phyloP scores from a whole-genome alignment of 2,797 vertebrate genomes.

The Todus mexicanus region DNA sequence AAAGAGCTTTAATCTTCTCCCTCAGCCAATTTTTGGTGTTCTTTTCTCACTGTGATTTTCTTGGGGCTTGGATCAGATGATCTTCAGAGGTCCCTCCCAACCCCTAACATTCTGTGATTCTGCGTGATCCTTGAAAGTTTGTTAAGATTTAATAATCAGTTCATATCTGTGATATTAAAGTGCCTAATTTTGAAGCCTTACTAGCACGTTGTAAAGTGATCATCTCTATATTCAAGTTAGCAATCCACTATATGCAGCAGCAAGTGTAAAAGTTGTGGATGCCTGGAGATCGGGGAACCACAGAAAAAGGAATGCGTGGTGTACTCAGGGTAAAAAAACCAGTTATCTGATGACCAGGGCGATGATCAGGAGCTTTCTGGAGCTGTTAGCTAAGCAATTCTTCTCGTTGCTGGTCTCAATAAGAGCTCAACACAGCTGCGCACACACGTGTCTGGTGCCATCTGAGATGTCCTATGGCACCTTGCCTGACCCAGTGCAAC shows the following conservation, averaged over 20 bases:
- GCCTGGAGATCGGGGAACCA: neutral
- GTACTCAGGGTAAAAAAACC: neutral
- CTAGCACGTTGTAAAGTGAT: neutral
- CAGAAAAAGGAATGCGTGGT: neutral
- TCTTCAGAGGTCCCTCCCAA: no score
- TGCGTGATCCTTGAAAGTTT: no score
- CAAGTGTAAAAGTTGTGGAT: neutral
- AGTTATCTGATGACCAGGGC: neutral
- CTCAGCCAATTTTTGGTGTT: neutral
- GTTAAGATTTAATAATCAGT: neutral
- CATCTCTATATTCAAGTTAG: neutral
- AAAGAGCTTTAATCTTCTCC: neutral
- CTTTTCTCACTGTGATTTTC: neutral
- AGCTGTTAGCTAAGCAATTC: neutral
- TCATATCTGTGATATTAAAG: neutral
- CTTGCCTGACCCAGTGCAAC: neutral
- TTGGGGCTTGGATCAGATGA: no score
- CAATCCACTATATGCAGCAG: neutral
- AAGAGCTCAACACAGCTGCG: neutral
- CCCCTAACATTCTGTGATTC: no score
- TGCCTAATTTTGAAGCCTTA: neutral
- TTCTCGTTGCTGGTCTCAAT: neutral
- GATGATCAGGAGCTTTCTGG: neutral
- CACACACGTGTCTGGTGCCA: fast-evolving
- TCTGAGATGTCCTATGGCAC: neutral